Conservation (phyloP, 2,113 vertebrate genomes). For the Phaetusa simplex region DNA sequence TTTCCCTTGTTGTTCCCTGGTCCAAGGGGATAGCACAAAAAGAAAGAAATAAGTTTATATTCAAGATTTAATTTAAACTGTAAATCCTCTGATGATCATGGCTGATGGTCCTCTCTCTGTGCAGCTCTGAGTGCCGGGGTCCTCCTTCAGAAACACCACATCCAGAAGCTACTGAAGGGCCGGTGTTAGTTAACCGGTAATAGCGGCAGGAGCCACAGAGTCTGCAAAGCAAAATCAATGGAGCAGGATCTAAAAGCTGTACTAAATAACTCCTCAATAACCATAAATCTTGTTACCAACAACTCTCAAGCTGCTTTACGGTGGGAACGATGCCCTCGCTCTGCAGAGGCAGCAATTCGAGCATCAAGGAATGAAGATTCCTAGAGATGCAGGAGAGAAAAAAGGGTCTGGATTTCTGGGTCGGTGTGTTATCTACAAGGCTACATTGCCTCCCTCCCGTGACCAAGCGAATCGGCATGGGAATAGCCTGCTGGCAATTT, state of each 20-base stretch:
- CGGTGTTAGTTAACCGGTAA: background rate
- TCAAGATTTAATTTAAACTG: background rate
- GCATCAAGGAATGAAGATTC: background rate
- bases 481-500: background rate
- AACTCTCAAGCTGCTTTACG: background rate
- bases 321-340: background rate
- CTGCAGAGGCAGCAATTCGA: background rate
- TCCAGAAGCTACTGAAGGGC: background rate
- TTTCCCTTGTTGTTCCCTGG: background rate
- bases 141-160: background rate
- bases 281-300: slow-evolving; percentile 39
- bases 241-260: background rate
- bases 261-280: slow-evolving; percentile 25
- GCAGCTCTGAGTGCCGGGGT: background rate
- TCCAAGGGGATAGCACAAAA: background rate
- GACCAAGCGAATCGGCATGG: rapidly evolving
- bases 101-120: background rate
- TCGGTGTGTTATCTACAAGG: background rate
- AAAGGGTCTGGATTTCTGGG: background rate
- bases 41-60: background rate
- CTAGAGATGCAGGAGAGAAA: background rate
- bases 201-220: background rate
- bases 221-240: slow-evolving; percentile 34
- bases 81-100: background rate
- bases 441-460: background rate